Evolutionary conservation across 2,888 invertebrate species (phyloP).

Genomic region (Ecdyonurus torrentis): DNA sequence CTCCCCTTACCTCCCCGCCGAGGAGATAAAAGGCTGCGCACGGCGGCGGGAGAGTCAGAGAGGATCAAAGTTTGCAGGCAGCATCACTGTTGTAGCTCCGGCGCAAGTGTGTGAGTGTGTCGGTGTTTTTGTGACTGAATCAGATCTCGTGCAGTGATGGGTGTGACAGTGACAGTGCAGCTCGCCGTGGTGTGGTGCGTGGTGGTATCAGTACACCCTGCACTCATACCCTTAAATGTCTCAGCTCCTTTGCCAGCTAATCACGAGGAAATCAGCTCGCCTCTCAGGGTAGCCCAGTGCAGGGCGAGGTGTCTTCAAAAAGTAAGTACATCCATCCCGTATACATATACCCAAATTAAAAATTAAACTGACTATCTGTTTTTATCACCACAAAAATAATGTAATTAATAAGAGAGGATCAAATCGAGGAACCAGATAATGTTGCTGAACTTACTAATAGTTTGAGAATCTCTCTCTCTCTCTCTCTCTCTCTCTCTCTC

Average conservation of each 20-base stretch:
- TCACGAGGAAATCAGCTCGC: slow-evolving; percentile 37
- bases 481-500: too few species aligned
- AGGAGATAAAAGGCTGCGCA: background rate
- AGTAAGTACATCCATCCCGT: too few species aligned
- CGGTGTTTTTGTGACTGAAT: background rate
- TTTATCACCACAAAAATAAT: too few species aligned
- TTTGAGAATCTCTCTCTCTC: too few species aligned
- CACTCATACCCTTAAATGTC: background rate
- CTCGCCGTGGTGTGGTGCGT: background rate
- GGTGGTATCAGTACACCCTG: background rate
- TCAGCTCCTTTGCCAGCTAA: background rate
- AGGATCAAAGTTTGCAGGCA: background rate
- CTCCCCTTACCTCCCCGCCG: background rate
- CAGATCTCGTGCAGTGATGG: background rate
- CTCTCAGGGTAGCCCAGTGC: slow-evolving; percentile 52
- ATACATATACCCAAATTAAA: too few species aligned
- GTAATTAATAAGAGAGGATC: too few species aligned
- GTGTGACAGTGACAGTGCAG: too few species aligned
- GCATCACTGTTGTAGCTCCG: background rate
- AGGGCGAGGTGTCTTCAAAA: slow-evolving; percentile 53
- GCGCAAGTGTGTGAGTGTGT: background rate
- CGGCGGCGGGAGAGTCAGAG: background rate
- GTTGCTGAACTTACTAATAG: too few species aligned
- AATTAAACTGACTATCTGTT: too few species aligned
- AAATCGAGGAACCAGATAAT: too few species aligned